Percentiles rank a stretch among this genome's conserved stretches.
Evolutionary conservation across 2,113 vertebrate genomes (phyloP).

Genomic region (Alexandromys fortis): DNA sequence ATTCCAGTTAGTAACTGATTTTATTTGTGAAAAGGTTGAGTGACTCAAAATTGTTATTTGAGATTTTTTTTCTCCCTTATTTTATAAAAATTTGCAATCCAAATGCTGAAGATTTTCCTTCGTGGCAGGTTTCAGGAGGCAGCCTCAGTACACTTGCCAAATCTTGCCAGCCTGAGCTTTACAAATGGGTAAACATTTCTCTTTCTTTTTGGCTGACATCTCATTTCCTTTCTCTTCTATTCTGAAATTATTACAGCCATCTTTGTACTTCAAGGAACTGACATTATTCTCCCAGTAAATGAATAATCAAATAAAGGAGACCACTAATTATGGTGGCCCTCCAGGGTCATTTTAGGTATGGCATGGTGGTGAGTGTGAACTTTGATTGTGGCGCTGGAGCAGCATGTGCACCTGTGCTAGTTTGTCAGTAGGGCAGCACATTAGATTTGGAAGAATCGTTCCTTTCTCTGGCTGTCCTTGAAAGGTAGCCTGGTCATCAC

Average conservation of each 20-base stretch:
- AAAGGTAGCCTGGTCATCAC: not conserved
- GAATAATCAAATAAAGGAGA: not conserved
- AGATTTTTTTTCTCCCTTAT: not conserved
- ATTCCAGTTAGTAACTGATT: not conserved
- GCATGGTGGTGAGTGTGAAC: not conserved
- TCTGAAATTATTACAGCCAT: constrained; percentile 33
- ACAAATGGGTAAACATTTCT: constrained; percentile 9
- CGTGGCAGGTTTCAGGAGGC: not conserved
- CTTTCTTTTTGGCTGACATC: not conserved
- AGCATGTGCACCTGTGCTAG: not conserved
- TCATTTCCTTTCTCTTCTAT: not conserved
- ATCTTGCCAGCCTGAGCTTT: constrained; percentile 31
- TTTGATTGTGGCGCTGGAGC: not conserved
- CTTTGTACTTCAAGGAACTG: constrained; percentile 34
- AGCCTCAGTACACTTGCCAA: not conserved
- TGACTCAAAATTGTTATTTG: not conserved
- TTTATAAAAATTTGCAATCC: not conserved
- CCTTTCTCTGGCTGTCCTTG: not conserved
- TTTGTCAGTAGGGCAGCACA: not conserved
- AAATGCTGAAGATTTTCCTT: not conserved
- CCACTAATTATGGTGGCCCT: not conserved
- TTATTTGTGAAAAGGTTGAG: not conserved
- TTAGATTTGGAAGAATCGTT: not conserved
- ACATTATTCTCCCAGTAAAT: not conserved
- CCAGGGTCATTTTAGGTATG: not conserved